Evolutionary conservation across 2,888 invertebrate species (phyloP), one percentile per base, ranked within the genome.

Genomic region (Thereva unica): DNA sequence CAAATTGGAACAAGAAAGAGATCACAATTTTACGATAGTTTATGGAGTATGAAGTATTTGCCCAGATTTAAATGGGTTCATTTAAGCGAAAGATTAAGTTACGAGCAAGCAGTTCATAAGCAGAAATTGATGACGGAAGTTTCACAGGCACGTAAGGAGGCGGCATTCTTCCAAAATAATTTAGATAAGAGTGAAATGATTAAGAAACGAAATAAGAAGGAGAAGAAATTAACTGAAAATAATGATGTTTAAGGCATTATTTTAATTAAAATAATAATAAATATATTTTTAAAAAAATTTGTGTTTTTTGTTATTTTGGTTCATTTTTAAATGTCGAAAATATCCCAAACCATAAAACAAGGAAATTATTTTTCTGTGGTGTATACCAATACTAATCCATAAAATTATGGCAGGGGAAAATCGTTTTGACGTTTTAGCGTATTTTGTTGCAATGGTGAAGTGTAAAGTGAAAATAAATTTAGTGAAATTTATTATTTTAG

Each of bases 31-130:
- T 94, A 89, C 77, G 97, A 96, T 67, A 87, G 89, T 78, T 84
- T 96, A 47, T 99, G 99, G 99, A 95, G 92, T 76, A 91, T 98
- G 71, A 98, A 97, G 79, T 99, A 97, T 80, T 85, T 98, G 71
- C 90, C 93, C 3, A 87, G 92, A 72, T 98, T 98, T 78, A 97
- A 97, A 81, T 99, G 98, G 98, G 85, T 89, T 38, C 97, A 99
- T 80, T 84, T 99, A 49, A 93, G 92, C 77, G 98, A 98, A 82
- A 85, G 96, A 72, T 83, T 98, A 72, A 92, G 92, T 3, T 97
- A 96, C 79, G 97, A 98, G 79, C 89, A 89, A 77, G 94, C 94
- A 23, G 92, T 93, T 1, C 89, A 90, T 74, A 89, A 91, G 76
- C 95, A 97, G 78, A 87, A 93, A 76, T 80, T 96, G 70, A 83